phyloP scores from a whole-genome alignment of 2,113 vertebrate genomes.

The Acanthisitta chloris region DNA sequence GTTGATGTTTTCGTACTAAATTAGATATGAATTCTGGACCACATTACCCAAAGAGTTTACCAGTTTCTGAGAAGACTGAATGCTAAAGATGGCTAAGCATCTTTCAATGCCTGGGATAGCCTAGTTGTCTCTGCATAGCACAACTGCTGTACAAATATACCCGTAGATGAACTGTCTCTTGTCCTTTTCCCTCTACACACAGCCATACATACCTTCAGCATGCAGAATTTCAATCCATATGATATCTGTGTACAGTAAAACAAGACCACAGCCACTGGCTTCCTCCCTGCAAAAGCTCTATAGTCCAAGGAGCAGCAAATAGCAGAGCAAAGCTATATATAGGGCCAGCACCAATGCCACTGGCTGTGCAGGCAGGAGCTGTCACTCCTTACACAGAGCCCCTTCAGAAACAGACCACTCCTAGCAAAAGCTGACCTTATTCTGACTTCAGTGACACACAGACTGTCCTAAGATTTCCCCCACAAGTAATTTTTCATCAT shows the following conservation, averaged over 20 bases:
- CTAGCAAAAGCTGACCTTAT: not conserved
- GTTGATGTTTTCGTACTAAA: not conserved
- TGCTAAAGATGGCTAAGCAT: not conserved
- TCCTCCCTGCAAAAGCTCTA: not conserved
- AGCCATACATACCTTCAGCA: not conserved
- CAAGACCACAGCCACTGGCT: not conserved
- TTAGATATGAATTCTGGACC: not conserved
- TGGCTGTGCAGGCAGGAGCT: not conserved
- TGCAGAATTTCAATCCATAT: not conserved
- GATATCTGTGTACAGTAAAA: not conserved
- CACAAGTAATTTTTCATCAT: slow-evolving; percentile 14
- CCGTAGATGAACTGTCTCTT: not conserved
- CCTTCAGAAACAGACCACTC: not conserved
- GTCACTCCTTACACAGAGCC: not conserved
- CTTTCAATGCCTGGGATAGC: not conserved
- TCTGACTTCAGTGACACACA: not conserved
- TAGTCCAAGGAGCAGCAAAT: not conserved
- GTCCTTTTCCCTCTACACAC: not conserved
- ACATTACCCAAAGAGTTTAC: not conserved
- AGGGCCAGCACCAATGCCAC: not conserved
- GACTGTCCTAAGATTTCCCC: not conserved
- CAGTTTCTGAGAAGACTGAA: not conserved
- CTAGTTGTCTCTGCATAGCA: not conserved
- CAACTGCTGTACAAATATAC: not conserved
- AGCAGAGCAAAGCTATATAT: not conserved